Evolutionary conservation across 2,888 invertebrate species (phyloP), one percentile per base, ranked within the genome.

Genomic region (Parapristionchus giblindavisi): DNA sequence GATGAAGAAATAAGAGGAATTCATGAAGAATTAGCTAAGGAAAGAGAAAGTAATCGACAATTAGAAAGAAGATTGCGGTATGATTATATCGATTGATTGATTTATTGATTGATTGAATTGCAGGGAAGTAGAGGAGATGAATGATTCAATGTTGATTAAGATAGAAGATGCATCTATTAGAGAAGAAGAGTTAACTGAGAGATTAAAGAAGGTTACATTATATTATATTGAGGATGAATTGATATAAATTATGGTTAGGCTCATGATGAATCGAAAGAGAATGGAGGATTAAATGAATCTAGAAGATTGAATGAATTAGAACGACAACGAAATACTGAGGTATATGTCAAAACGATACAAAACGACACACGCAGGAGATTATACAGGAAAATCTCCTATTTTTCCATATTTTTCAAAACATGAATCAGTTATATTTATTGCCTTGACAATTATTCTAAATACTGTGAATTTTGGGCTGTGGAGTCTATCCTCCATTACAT

Each of bases 1-100:
- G 75, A 78, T 61, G 74, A 76, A 17, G 79, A 82, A 54, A 56
- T 82, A n/a, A 71, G 76, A 58, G 71, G 75, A 51, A 78, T 76
- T 29, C 66, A 72, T 8, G 63, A 75, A 14, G 74, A 76, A 54
- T 40, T 78, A 70, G 78, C 77, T 11, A 78, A 79, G 32, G 81
- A 81, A 38, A 77, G 77, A 38, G 77, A 77, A 32, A 34, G 56
- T 27, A 43, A 43, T 38, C 29, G 71, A 43, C 71, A 71, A 54
- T 8, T 58, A 40, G 71, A 71, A 24, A 71, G 56, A 29, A 56
- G 58, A 43, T 48, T 71, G 32, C 36, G 58, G 71, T 56, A 32
- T 14, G 8, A 29, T 29, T 36, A 17, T 29, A 29, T 56, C 8
- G 8, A 56, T n/a, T n/a, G n/a, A n/a, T n/a, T n/a, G n/a, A n/a